These are phyloP conservation scores for Stenchaetothrips biformis DNA, from an alignment of 2,888 invertebrate species.

Conservation along the genomic window DNA sequence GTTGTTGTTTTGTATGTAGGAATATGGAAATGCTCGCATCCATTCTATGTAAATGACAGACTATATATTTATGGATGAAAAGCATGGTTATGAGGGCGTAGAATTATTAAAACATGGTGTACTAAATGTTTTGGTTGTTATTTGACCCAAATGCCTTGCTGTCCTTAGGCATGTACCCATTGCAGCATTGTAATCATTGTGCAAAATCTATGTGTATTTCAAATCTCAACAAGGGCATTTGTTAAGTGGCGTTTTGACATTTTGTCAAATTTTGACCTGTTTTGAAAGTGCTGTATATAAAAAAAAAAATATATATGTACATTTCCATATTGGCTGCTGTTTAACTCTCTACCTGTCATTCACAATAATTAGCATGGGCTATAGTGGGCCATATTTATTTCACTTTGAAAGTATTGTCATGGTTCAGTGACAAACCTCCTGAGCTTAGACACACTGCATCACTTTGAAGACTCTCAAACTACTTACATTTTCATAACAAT, in stretches of 20 bases:
- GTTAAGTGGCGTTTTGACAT: slow-evolving; percentile 17
- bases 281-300: slow-evolving; percentile 24
- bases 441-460: too few species aligned
- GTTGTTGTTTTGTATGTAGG: slow-evolving; percentile 23
- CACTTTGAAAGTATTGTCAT: too few species aligned
- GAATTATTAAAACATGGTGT: slow-evolving; percentile 19
- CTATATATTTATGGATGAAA: slow-evolving; percentile 22
- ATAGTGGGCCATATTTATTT: too few species aligned
- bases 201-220: slow-evolving; percentile 7
- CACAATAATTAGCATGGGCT: neutral
- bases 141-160: slow-evolving; percentile 15
- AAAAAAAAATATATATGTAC: slow-evolving; percentile 23
- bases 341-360: neutral
- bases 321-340: slow-evolving; percentile 12
- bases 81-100: slow-evolving; percentile 6
- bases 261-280: slow-evolving; percentile 21
- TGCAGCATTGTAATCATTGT: slow-evolving; percentile 4
- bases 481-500: too few species aligned
- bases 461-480: too few species aligned
- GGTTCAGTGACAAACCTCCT: too few species aligned
- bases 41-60: slow-evolving; percentile 24
- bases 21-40: slow-evolving; percentile 17
- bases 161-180: slow-evolving; percentile 3
- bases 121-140: slow-evolving; percentile 21
- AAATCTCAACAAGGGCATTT: slow-evolving; percentile 10